Base-by-base conservation (phyloP, 2,797 vertebrate species). In the Macrochelys suwanniensis region DNA sequence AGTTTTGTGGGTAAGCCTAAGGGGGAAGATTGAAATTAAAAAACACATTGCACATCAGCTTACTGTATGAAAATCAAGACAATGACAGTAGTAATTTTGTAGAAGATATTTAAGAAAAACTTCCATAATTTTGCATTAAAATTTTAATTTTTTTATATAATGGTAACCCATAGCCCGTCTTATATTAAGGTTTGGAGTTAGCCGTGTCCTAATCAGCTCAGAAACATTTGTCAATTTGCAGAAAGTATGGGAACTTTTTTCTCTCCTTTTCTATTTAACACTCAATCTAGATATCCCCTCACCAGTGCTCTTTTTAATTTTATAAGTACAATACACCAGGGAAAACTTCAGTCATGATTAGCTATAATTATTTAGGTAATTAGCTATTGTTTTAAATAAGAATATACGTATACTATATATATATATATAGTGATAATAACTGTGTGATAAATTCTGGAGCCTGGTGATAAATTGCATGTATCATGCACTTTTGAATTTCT, bases 1-100 rank as follows among this genome's bases (percentile, higher is more conserved):
- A 91, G 16, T 95, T 97, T 96, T 97, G 92, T 96, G 97, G 95
- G 83, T 93, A 97, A 96, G 93, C 95, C 96, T 95, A 93, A 95
- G 94, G 95, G 94, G 91, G 85, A 94, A 96, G 94, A 97, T 89
- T 92, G 90, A 97, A 97, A 97, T 97, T 37, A 37, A 90, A 90
- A 90, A 96, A 96, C 76, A 90, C 89, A 94, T 92, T 95, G 95
- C 93, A 84, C 86, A 87, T 96, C 88, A 95, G 80, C 89, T 89
- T 79, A 31, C 37, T 92, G 17, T 88, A 82, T 91, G 84, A 96
- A 96, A 89, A 61, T 86, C 49, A 95, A 93, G 90, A 93, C 82
- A 94, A 80, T 49, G 88, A 91, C 79, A 95, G 90, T 79, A 90
- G 21, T 65, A 93, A 84, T 92, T 92, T 78, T 80, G 68, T 57